A percentile compares a stretch with the other conserved stretches of the same genome.
phyloP scores from a whole-genome alignment of 2,888 invertebrate genomes.

The Tortricodes alternella region DNA sequence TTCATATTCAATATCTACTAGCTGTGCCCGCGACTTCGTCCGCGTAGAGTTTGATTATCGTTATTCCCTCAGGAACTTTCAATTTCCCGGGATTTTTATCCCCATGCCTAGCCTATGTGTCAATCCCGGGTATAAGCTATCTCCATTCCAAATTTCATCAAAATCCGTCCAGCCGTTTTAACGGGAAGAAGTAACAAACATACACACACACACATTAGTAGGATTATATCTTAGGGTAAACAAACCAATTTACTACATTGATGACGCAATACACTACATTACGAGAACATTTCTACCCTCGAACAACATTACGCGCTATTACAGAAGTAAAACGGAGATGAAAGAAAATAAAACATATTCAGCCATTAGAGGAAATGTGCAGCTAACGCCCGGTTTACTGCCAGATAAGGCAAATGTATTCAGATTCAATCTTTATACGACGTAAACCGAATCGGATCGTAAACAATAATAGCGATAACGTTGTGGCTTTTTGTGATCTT shows the following conservation, averaged over 20 bases:
- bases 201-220: too few species aligned
- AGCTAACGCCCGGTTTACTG: slow-evolving; percentile 74
- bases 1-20: too few species aligned
- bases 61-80: too few species aligned
- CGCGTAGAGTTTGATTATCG: too few species aligned
- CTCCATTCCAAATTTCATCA: too few species aligned
- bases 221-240: background rate
- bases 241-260: background rate
- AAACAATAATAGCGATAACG: slow-evolving; percentile 25
- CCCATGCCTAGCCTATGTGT: too few species aligned
- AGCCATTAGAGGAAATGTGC: slow-evolving; percentile 63
- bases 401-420: slow-evolving; percentile 71
- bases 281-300: background rate
- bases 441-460: slow-evolving; percentile 33
- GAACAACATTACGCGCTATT: slow-evolving; percentile 6
- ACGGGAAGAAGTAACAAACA: too few species aligned
- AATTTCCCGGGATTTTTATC: too few species aligned
- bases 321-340: slow-evolving; percentile 53
- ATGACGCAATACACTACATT: background rate
- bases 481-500: slow-evolving; percentile 15
- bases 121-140: too few species aligned
- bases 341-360: slow-evolving; percentile 58
- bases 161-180: too few species aligned
- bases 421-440: slow-evolving; percentile 44
- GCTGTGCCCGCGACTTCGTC: too few species aligned